Evolutionary conservation across 1,140 invertebrate genomes (phyloP).

Genomic region (Drosophila ironensis): DNA sequence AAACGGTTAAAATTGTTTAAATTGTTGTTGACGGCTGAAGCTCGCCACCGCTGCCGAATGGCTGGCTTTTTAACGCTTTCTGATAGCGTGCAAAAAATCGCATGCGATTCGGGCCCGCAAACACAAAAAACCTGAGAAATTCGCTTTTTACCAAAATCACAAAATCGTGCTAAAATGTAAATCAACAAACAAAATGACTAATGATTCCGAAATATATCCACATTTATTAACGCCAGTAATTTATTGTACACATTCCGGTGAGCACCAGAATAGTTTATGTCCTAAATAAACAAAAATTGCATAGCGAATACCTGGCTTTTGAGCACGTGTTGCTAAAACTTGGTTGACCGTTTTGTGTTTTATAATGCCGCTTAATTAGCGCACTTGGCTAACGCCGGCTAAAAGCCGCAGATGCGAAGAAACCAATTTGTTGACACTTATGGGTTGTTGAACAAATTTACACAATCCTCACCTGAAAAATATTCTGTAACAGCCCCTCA

Average conservation of each 20-base stretch:
- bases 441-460: constrained; percentile 14
- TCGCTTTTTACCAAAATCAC: constrained; percentile 44
- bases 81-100: constrained; percentile 53
- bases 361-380: constrained; percentile 54
- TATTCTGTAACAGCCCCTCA: neutral
- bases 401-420: constrained; percentile 49
- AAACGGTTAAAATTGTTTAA: constrained; percentile 69
- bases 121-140: constrained; percentile 20
- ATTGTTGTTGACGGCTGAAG: constrained; percentile 52
- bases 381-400: constrained; percentile 32
- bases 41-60: constrained; percentile 17
- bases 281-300: too few relatives aligned
- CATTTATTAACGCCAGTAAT: neutral
- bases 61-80: constrained; percentile 30
- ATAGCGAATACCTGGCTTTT: too few relatives aligned
- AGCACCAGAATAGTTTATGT: constrained; percentile 11
- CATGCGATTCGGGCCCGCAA: constrained; percentile 49
- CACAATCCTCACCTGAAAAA: constrained; percentile 14
- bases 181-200: constrained; percentile 47
- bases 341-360: constrained; percentile 13
- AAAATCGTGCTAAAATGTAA: constrained; percentile 64
- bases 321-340: constrained; percentile 23
- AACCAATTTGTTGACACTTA: constrained; percentile 26
- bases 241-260: neutral
- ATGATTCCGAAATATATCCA: constrained; percentile 15